Evolutionary conservation across 2,113 vertebrate species (phyloP), one percentile per base, ranked within the genome.

Genomic region (Lagopus leucura): DNA sequence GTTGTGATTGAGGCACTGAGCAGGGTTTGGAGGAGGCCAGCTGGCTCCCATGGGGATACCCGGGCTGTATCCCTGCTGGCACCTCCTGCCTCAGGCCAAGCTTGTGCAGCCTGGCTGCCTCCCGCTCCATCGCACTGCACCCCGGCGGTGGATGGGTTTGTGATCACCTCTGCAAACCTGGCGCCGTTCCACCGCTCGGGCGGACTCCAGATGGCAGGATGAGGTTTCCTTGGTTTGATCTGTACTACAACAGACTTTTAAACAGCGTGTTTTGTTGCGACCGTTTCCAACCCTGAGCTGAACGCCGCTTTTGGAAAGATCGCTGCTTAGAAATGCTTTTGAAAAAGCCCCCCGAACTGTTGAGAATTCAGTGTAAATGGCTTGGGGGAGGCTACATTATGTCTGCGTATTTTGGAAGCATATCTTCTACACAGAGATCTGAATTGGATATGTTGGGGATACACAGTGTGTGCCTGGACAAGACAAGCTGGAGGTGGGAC

Each of bases 131-230:
- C 60, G 86, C 0, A 0, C 43, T 52, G 82, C 75, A 12, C 48
- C 3, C 14, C 45, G 40, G 52, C 72, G 27, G 89, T 38, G 48
- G 55, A 92, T 60, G 92, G 63, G 79, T 87, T 88, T 92, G 85
- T 90, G 89, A 88, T 93, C 95, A 86, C 84, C 92, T 91, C 82
- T 82, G 16, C 82, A 60, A 58, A 52, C 25, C 88, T 95, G 91
- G 89, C 85, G 4, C 55, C 5, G 38, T 87, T 96, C 95, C 95
- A 93, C 60, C 55, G 14, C 75, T 82, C 82, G 43, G 73, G 42
- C 61, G 70, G 84, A 45, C 89, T 96, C 96, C 96, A 96, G 69
- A 57, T 93, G 91, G 82, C 87, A 91, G 91, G 89, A 94, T 92
- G 78, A 92, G 64, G 69, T 54, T 95, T 90, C 70, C 88, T 90